A percentile compares a stretch with the other conserved stretches of the same genome.
These are phyloP conservation scores for Andrena fulva DNA, from an alignment of 2,888 invertebrate genomes.

Conservation along the genomic window DNA sequence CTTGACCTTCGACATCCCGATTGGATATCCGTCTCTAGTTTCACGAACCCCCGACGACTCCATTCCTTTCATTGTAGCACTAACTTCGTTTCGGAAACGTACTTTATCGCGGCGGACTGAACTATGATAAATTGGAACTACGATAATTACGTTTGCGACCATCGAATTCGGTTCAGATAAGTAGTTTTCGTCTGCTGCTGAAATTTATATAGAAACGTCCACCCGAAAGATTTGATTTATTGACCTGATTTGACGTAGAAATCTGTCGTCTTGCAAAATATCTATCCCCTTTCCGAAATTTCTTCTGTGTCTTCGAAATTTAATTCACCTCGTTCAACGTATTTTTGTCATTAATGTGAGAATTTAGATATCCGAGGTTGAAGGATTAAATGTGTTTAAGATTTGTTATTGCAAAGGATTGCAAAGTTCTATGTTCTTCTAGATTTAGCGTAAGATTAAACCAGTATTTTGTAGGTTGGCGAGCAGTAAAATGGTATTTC, in stretches of 20 bases:
- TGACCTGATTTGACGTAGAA: background rate
- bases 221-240: background rate
- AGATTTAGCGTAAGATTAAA: background rate
- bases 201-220: constrained; percentile 1
- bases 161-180: constrained; percentile 16
- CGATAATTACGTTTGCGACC: constrained; percentile 18
- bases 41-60: constrained; percentile 49
- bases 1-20: constrained; percentile 74
- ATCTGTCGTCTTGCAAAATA: background rate
- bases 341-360: no score
- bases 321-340: no score
- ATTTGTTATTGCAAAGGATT: no score
- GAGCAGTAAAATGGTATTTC: background rate
- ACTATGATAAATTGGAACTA: constrained; percentile 40
- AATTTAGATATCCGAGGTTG: no score
- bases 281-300: no score
- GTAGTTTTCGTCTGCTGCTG: background rate
- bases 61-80: constrained; percentile 52
- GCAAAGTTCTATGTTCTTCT: background rate
- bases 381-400: no score
- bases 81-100: constrained; percentile 63
- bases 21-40: constrained; percentile 73
- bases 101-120: constrained; percentile 40
- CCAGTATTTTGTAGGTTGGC: background rate
- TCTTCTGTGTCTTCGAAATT: no score